Conservation (phyloP, 2,113 vertebrate genomes). For the Terrapene triunguis region DNA sequence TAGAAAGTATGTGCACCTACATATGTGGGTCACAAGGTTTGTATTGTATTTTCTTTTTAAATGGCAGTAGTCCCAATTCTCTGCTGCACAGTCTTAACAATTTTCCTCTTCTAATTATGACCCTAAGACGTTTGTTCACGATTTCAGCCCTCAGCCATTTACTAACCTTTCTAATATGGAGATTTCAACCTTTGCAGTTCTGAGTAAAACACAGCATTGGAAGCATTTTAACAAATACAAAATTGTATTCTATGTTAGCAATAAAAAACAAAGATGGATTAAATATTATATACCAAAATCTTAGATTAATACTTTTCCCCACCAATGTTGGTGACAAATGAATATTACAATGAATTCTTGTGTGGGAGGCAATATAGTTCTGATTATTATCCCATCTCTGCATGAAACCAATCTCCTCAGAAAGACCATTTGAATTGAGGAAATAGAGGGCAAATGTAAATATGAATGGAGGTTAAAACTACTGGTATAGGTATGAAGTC, state of each 20-base stretch:
- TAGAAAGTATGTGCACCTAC: neutral
- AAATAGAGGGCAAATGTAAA: constrained; percentile 85
- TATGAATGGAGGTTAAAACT: constrained; percentile 81
- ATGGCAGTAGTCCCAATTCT: neutral
- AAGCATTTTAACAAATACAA: neutral
- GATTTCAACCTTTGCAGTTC: constrained; percentile 39
- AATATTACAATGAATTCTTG: constrained; percentile 77
- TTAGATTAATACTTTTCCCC: constrained; percentile 49
- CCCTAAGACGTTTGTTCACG: constrained; percentile 27
- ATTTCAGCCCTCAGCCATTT: constrained; percentile 39
- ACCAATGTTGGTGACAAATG: constrained; percentile 14
- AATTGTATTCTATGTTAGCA: constrained; percentile 54
- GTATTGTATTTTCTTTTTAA: neutral
- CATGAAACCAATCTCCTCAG: constrained; percentile 84
- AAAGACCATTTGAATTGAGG: constrained; percentile 83
- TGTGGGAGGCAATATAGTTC: constrained; percentile 73
- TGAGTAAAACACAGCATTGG: constrained; percentile 50
- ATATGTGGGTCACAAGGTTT: neutral
- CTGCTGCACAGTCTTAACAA: neutral
- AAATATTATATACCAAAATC: constrained; percentile 16
- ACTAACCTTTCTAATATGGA: constrained; percentile 49
- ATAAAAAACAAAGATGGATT: constrained; percentile 42
- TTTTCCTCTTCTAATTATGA: constrained; percentile 17
- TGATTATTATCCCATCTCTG: constrained; percentile 81
- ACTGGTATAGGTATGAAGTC: constrained; percentile 75